A percentile compares a stretch with the other conserved stretches of the same genome.
Evolutionary conservation across 2,797 vertebrate genomes (phyloP).

Genomic region (Neostethus bicornis): DNA sequence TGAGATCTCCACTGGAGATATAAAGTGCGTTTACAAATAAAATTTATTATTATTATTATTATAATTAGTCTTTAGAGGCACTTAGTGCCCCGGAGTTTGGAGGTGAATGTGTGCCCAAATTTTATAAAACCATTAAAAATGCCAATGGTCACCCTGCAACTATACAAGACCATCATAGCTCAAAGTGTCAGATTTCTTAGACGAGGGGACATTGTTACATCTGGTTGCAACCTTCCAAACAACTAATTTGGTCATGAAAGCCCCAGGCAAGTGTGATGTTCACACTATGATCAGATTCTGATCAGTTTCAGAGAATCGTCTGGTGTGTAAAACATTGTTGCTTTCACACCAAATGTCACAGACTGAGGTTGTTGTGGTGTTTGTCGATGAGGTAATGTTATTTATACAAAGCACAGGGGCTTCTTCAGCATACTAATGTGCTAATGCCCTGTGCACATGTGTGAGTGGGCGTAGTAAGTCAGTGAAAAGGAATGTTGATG

Average conservation of each 20-base stretch:
- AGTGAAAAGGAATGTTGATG: slow-evolving; percentile 66
- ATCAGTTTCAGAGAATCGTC: slow-evolving; percentile 33
- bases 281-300: slow-evolving; percentile 44
- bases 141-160: neutral
- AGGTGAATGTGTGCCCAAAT: too few species aligned
- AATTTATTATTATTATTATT: too few species aligned
- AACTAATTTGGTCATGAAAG: slow-evolving; percentile 54
- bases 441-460: slow-evolving; percentile 41
- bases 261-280: slow-evolving; percentile 60
- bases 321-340: slow-evolving; percentile 19
- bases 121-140: too few species aligned
- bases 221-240: slow-evolving; percentile 57
- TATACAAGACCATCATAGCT: slow-evolving; percentile 18
- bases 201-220: slow-evolving; percentile 24
- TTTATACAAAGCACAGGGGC: slow-evolving; percentile 54
- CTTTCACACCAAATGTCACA: slow-evolving; percentile 42
- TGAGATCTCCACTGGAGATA: too few species aligned
- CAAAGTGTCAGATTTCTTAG: slow-evolving; percentile 12
- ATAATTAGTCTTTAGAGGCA: too few species aligned
- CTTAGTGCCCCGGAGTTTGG: too few species aligned
- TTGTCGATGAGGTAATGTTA: slow-evolving; percentile 64
- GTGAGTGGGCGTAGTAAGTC: slow-evolving; percentile 57
- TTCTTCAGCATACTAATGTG: slow-evolving; percentile 55
- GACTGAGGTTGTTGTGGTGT: slow-evolving; percentile 38
- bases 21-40: too few species aligned